phyloP scores from a whole-genome alignment of 2,888 invertebrate genomes.

The Standfussiana lucernea region DNA sequence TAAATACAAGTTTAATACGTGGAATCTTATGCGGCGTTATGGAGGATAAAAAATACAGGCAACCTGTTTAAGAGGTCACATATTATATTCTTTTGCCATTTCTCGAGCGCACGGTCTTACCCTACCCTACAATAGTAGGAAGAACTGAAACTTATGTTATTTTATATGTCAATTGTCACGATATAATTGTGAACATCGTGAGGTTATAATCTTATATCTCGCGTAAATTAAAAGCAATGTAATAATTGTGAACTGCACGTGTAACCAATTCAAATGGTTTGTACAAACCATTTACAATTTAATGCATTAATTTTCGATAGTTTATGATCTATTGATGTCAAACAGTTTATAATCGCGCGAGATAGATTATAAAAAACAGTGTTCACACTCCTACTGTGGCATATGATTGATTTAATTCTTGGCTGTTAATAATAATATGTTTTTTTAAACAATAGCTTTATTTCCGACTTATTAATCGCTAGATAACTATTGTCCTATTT shows the following conservation, averaged over 20 bases:
- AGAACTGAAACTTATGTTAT: constrained; percentile 26
- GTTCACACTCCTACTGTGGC: not conserved
- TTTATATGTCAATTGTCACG: constrained; percentile 16
- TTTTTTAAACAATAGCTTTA: constrained; percentile 27
- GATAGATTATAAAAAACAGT: not conserved
- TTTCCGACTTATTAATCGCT: constrained; percentile 15
- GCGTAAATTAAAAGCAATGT: not conserved
- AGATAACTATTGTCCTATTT: not conserved
- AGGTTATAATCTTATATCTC: not conserved
- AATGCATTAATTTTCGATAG: not conserved
- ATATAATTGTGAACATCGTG: not conserved
- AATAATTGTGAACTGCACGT: no score
- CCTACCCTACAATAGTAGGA: constrained; percentile 20
- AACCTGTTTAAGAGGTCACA: no score
- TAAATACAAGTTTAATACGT: no score
- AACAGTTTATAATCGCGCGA: not conserved
- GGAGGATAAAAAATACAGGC: not conserved
- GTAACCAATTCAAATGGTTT: no score
- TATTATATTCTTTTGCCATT: no score
- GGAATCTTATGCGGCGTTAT: no score
- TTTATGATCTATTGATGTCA: not conserved
- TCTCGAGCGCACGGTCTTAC: constrained; percentile 22
- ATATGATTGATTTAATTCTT: constrained; percentile 46
- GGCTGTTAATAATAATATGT: constrained; percentile 51
- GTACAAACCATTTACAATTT: not conserved